Conservation (phyloP, 2,888 invertebrate genomes). For the Deilephila porcellus region DNA sequence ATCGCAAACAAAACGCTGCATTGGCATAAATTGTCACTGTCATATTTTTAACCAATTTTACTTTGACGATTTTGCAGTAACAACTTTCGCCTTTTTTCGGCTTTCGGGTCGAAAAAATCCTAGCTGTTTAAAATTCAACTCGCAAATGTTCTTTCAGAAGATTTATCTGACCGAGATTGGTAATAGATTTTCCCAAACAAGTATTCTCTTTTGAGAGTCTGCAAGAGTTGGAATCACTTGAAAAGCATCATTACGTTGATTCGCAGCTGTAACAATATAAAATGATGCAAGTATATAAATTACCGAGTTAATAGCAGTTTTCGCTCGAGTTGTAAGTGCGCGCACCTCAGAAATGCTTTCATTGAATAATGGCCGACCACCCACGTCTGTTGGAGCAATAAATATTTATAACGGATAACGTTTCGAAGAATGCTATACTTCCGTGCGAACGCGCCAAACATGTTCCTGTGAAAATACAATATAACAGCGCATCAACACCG, state of each 20-base stretch:
- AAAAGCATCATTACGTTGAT: conserved; percentile 33
- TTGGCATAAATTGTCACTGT: neutral
- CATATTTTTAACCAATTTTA: too few relatives aligned
- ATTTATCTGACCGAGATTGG: neutral
- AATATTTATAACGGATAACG: conserved; percentile 59
- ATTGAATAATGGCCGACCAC: conserved; percentile 60
- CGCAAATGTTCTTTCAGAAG: neutral
- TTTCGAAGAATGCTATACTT: conserved; percentile 60
- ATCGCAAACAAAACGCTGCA: neutral
- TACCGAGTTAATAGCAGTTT: conserved; percentile 35
- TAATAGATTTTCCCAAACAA: neutral
- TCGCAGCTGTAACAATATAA: conserved; percentile 41
- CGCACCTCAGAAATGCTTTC: conserved; percentile 44
- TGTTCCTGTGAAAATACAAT: conserved; percentile 42
- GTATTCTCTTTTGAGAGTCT: neutral
- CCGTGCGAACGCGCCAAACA: conserved; percentile 55
- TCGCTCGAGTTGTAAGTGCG: conserved; percentile 46
- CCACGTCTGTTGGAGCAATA: conserved; percentile 54
- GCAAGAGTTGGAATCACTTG: neutral
- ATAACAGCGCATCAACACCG: conserved; percentile 7
- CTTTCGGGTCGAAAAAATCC: too few relatives aligned
- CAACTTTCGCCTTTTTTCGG: too few relatives aligned
- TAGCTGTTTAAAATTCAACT: neutral
- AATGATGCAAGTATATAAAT: conserved; percentile 32
- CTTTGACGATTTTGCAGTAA: too few relatives aligned